Base-by-base conservation (phyloP, 2,888 invertebrate species). In the Zygaena filipendulae region DNA sequence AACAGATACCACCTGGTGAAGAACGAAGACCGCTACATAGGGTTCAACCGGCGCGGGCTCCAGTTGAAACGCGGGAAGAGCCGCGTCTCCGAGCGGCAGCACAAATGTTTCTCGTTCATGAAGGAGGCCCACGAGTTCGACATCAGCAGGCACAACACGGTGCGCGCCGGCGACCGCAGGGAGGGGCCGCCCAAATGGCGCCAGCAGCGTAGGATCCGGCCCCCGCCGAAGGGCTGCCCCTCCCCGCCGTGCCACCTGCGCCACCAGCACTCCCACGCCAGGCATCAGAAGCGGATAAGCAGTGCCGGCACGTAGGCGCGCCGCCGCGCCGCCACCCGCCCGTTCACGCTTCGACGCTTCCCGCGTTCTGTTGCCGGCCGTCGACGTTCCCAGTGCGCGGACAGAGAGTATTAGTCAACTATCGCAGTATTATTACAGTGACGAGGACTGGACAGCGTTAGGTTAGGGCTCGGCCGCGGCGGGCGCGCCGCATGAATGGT, bases 71-170 rank as follows among this genome's bases (percentile, higher is more conserved):
- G 69, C 28, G 59, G 58, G 47, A 74, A 64, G 59, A 71, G 59
- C 39, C 69, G 59, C 40, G 51, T 66, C 22, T 53, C 61, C 43
- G 55, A 62, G 46, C 71, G 71, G 18, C 66, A 68, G 37, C 79
- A 81, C 61, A 81, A 81, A 54, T 86, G 86, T 59, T 77, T 82
- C 64, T 83, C 82, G 44, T 85, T 86, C 70, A 75, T 86, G 64
- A 85, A 84, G 67, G 74, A 80, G 52, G 82, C 83, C 47, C 77
- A 82, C 55, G 81, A 80, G 53, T 84, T 84, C 72, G 82, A 83
- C 60, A 84, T 86, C 54, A 70, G 67, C 60, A 67, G 74, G 47
- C 86, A 86, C 81, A 86, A 87, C 67, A 64, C 51, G 39, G 56
- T 75, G 51, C 67, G 84, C 45, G 82, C 82, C 32, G 81, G 80